Evolutionary conservation across 2,888 invertebrate species (phyloP), one percentile per base, ranked within the genome.

Genomic region (Lasioglossum oenotherae): DNA sequence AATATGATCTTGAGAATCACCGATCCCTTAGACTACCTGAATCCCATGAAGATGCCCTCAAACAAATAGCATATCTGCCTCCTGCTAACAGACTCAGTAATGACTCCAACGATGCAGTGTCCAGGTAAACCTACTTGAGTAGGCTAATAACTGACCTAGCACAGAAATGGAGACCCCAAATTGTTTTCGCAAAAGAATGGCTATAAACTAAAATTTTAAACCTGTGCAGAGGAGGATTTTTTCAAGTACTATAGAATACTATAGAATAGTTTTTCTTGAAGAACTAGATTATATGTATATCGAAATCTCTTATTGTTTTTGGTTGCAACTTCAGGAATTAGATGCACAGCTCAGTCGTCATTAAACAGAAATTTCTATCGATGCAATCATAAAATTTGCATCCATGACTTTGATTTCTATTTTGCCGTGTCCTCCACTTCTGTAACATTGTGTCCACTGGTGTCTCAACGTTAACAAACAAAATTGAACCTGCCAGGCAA

Each of bases 401-500:
- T 46, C 16, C 14, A 14, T 44, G 16, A 46, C 16, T 53, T 6
- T 23, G n/a, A 53, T 53, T 53, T 53, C 23, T 23, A 8, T 23
- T 53, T 53, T 8, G 10, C 19, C 23, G 23, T 23, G 10, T 12
- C 46, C 31, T 79, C 79, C 79, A 67, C 75, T 44, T 83, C 77
- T 85, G 84, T 77, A 77, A 71, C 46, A 60, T 46, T 41, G 10
- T 10, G 72, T 80, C 67, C 72, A 4, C 23, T 41, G 10, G 14
- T 23, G 10, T 67, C 6, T 31, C 60, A 44, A 57, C 19, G n/a
- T 49, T 74, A 41, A 78, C 35, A 35, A 75, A 41, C 19, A 46
- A 77, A 78, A 76, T 84, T 81, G 57, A 69, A 79, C 82, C 71
- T 81, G 76, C 49, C 84, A 90, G 90, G 84, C 86, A 90, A 85